Evolutionary conservation across 92 coral and sea anemone genomes (phyloP).

Genomic region (Nematostella vectensis): DNA sequence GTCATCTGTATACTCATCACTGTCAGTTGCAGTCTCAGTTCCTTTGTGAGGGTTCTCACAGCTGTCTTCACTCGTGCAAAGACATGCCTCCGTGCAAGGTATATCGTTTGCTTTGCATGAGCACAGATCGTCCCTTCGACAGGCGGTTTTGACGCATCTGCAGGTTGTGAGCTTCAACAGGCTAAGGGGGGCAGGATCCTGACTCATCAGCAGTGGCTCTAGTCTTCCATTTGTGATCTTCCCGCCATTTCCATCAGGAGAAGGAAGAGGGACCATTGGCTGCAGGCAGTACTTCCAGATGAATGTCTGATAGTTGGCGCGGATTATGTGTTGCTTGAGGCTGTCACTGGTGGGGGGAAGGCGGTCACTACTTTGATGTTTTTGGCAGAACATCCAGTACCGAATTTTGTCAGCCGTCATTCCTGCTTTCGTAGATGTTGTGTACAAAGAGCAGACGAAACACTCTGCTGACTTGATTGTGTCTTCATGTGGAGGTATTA

Average conservation of each 20-base stretch:
- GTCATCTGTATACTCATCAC: background rate
- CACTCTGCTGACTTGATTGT: constrained; percentile 22
- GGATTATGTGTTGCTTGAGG: constrained; percentile 28
- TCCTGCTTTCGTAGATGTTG: constrained; percentile 31
- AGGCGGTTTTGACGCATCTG: constrained; percentile 11
- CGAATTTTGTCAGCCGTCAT: constrained; percentile 30
- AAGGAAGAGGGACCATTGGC: constrained; percentile 20
- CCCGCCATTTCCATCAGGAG: constrained; percentile 42
- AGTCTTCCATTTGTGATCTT: constrained; percentile 8
- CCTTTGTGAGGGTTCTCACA: constrained; percentile 19
- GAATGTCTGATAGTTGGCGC: constrained; percentile 41
- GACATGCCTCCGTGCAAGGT: constrained; percentile 30
- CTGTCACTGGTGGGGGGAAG: constrained; percentile 52
- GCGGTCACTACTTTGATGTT: constrained; percentile 37
- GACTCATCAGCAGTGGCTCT: constrained; percentile 30
- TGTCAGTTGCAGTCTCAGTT: too few relatives aligned
- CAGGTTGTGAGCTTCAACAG: too few relatives aligned
- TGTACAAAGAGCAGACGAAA: constrained; percentile 38
- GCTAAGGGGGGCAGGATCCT: constrained; percentile 39
- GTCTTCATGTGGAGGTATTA: constrained; percentile 18
- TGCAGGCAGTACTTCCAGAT: constrained; percentile 33
- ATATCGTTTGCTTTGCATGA: constrained; percentile 27
- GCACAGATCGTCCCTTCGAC: constrained; percentile 24
- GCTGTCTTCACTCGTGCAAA: constrained; percentile 27
- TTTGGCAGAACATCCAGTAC: too few relatives aligned